Evolutionary conservation across 2,888 invertebrate genomes (phyloP).

Genomic region (Pseudoips prasinana): DNA sequence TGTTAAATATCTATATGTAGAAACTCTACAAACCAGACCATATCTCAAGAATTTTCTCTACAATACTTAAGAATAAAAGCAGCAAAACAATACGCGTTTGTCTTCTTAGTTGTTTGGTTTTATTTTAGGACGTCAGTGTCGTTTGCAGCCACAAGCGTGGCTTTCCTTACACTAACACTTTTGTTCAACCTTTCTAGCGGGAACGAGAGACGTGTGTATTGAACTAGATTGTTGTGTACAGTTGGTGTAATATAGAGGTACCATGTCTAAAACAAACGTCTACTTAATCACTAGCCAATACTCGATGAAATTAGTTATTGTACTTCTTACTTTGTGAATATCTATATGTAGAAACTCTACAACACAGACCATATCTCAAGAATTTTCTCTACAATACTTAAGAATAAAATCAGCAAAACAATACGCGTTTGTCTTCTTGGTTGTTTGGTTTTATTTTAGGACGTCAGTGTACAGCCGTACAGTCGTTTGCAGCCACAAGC

Average conservation of each 20-base stretch:
- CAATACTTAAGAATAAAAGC: conserved; percentile 2
- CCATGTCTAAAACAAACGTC: no score
- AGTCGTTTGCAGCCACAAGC: conserved; percentile 14
- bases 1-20: no score
- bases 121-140: conserved; percentile 18
- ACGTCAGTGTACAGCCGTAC: no score
- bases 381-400: no score
- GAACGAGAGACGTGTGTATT: conserved; percentile 31
- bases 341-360: no score
- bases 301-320: no score
- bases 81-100: conserved; percentile 9
- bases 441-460: conserved; percentile 23
- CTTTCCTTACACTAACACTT: conserved; percentile 24
- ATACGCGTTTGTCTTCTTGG: conserved; percentile 15
- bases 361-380: no score
- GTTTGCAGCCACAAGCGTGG: conserved; percentile 15
- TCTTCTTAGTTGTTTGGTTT: conserved; percentile 23
- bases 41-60: no score
- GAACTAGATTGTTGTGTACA: conserved; percentile 31
- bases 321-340: no score
- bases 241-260: conserved; percentile 25
- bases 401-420: conserved; percentile 6
- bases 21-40: no score
- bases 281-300: no score
- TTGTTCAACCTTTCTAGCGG: conserved; percentile 18